Base-by-base conservation (phyloP, 2,888 invertebrate genomes). In the Ashinkailepas kermadecensis region DNA sequence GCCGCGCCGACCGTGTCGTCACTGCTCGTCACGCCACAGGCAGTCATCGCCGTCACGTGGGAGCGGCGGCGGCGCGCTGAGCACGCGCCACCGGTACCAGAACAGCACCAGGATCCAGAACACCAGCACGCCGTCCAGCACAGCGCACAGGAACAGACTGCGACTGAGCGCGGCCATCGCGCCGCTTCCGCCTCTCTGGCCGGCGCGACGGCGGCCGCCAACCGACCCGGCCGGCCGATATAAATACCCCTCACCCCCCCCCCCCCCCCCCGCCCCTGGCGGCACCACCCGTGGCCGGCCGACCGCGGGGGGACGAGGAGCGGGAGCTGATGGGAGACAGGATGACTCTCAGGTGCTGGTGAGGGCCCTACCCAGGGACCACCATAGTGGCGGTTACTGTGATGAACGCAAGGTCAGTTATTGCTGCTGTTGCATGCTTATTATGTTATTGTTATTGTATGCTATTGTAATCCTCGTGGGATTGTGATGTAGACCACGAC, bases 41-140 rank as follows among this genome's bases (percentile, higher is more conserved):
- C 54, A 23, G 39, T 74, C 54, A 0, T 54, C 74, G 74, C 18
- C 39, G 39, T 74, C 74, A 39, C 39, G 39, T 4, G 1, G 39
- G 39, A 25, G 67, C 23, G n/a, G 67, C 13, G n/a, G 6, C 18
- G 74, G 74, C 39, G 54, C 74, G 1, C 9, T 23, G 23, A 78
- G 58, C 23, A 58, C 57, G 11, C 78, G 78, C 58, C 58, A 78
- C 9, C 78, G 78, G 58, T 78, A 78, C 78, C 78, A 78, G 58
- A 78, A 78, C 21, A 78, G 58, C 78, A 78, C 78, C 57, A 78
- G 78, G 23, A 78, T 23, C 78, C 78, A 78, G 78, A 78, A 78
- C 78, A 78, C 78, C 12, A 78, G 58, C n/a, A 78, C 78, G 12
- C 78, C 78, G 78, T 78, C 78, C 12, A 25, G 4, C n/a, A 78